These are phyloP conservation scores for Drosophila prolongata DNA, from an alignment of 2,888 invertebrate species.

Conservation along the genomic window DNA sequence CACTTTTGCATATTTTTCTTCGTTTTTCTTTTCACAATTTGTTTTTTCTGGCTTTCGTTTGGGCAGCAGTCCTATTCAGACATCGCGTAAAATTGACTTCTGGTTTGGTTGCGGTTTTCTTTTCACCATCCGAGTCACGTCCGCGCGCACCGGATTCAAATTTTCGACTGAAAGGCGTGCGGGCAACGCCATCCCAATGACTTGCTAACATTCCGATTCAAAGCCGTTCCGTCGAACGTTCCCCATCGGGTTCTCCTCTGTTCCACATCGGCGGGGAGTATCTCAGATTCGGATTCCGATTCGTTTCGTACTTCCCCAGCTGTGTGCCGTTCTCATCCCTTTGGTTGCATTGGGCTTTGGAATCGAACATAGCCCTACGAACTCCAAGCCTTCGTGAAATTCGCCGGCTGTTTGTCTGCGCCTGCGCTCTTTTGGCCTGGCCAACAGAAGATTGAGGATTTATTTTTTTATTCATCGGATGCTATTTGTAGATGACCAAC, in stretches of 20 bases:
- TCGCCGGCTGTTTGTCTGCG: conserved; percentile 36
- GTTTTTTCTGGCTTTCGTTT: conserved; percentile 18
- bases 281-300: background rate
- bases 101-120: conserved; percentile 21
- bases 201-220: conserved; percentile 14
- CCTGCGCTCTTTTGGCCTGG: conserved; percentile 24
- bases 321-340: conserved; percentile 11
- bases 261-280: conserved; percentile 6
- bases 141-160: conserved; percentile 71
- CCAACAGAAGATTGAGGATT: conserved; percentile 29
- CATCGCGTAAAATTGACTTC: conserved; percentile 49
- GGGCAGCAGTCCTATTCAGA: conserved; percentile 28
- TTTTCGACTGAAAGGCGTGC: conserved; percentile 67
- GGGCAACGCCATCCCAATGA: conserved; percentile 39
- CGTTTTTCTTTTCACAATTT: conserved; percentile 19
- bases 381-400: background rate
- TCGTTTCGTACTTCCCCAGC: conserved; percentile 30
- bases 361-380: conserved; percentile 2
- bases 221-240: conserved; percentile 24
- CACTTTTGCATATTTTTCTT: conserved; percentile 27
- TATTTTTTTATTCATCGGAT: conserved; percentile 38
- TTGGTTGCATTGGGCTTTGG: background rate
- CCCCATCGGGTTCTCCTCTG: conserved; percentile 9
- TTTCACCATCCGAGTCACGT: conserved; percentile 60
- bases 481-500: conserved; percentile 45